Evolutionary conservation across 2,113 vertebrate species (phyloP).

Genomic region (Epinephelus cyanopodus): DNA sequence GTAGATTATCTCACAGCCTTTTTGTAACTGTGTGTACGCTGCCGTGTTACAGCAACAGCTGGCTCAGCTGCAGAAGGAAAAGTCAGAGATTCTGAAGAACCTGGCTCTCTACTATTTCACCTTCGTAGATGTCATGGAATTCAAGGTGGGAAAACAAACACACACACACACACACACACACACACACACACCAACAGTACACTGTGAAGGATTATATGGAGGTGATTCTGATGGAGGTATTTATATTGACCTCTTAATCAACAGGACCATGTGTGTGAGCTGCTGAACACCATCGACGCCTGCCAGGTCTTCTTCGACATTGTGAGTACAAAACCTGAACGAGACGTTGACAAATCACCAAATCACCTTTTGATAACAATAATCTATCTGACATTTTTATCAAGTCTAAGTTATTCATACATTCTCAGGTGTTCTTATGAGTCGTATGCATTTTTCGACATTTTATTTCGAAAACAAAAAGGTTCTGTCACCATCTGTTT

Average conservation of each 20-base stretch:
- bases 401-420: too few relatives aligned
- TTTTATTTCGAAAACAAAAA: too few relatives aligned
- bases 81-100: slow-evolving; percentile 99
- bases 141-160: slow-evolving; percentile 88
- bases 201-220: not conserved
- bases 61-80: slow-evolving; percentile 98
- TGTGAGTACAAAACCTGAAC: slow-evolving; percentile 85
- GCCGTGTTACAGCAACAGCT: slow-evolving; percentile 95
- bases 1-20: too few relatives aligned
- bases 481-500: too few relatives aligned
- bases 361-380: too few relatives aligned
- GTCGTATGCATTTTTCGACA: too few relatives aligned
- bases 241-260: slow-evolving; percentile 6
- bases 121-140: slow-evolving; percentile 99
- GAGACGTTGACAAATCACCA: not conserved
- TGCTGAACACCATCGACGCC: slow-evolving; percentile 97
- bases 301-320: slow-evolving; percentile 99
- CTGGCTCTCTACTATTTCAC: slow-evolving; percentile 99
- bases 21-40: not conserved
- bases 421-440: too few relatives aligned
- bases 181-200: not conserved
- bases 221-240: not conserved
- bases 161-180: not conserved
- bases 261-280: slow-evolving; percentile 98
- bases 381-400: too few relatives aligned